Evolutionary conservation across 1,140 invertebrate genomes (phyloP), one percentile per base, ranked within the genome.

Genomic region (Sycobia sp.): DNA sequence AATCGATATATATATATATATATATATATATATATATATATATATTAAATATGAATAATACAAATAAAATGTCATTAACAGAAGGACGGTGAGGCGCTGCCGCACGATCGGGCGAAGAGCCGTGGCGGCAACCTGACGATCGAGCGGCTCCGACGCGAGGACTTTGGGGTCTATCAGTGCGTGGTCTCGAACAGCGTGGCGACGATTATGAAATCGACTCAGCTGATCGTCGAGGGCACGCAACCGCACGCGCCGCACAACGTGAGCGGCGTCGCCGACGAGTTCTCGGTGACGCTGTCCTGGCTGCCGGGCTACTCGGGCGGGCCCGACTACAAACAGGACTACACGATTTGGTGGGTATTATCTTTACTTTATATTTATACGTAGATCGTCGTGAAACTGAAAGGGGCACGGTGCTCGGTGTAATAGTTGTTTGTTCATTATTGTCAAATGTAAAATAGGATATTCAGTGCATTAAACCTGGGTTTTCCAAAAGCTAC

Each of bases 221-320:
- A 95, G 73, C 83, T 99, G 49, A 92, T 96, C 62, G 92, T 98
- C 56, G 94, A 97, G 83, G 95, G 93, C 55, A 97, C 95, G 3
- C 95, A 96, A 74, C 96, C 96, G 4, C 95, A 98, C 79, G 94
- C 95, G 29, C 96, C 96, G 1, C 95, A 94, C 83, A 97, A 98
- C 81, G 87, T 98, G 16, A 90, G 92, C 3, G 91, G 92, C 2
- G 89, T 88, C 50, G 90, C 95, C 29, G 91, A 91, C 1, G 90
- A 95, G 75, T 96, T 95, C 75, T 88, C 91, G 54, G 95, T 97
- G 18, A 92, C 91, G 22, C 82, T 98, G 10, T 86, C 87, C 50
- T 98, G 96, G 96, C 83, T 95, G 70, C 95, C 96, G 8, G 95
- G 95, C 0, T 97, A 98, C 76, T 94, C 93, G 72, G 95, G 95